Conservation (phyloP, 1,140 invertebrate species). For the Calliopsis andreniformis region DNA sequence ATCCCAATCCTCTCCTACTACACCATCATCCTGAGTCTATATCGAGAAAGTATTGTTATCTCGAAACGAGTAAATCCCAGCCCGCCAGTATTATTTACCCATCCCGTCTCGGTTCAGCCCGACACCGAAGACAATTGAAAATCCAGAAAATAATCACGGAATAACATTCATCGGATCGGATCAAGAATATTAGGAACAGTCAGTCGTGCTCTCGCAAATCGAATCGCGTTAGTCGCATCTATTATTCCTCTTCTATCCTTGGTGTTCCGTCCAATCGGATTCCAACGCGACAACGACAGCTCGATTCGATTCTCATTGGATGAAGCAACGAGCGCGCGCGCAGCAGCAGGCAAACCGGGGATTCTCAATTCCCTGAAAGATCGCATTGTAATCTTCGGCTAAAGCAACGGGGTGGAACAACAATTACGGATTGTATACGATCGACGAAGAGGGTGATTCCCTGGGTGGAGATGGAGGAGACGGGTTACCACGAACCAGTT, state of each 20-base stretch:
- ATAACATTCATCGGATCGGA: slow-evolving; percentile 13
- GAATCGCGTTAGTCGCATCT: slow-evolving; percentile 62
- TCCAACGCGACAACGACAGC: slow-evolving; percentile 58
- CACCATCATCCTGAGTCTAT: no score
- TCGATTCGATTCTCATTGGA: slow-evolving; percentile 67
- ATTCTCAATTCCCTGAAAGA: slow-evolving; percentile 70
- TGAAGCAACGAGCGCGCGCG: slow-evolving; percentile 24
- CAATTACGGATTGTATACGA: slow-evolving; percentile 71
- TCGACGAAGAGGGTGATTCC: slow-evolving; percentile 62
- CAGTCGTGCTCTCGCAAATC: slow-evolving; percentile 47
- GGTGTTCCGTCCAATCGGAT: slow-evolving; percentile 60
- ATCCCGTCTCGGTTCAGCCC: no score
- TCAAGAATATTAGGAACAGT: slow-evolving; percentile 8
- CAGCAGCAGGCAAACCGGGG: slow-evolving; percentile 32
- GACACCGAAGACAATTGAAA: not conserved
- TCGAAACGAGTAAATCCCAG: not conserved
- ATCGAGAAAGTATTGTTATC: no score
- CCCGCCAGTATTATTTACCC: not conserved
- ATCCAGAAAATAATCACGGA: slow-evolving; percentile 21
- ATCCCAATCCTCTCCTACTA: no score
- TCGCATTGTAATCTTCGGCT: slow-evolving; percentile 71
- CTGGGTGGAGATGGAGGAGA: slow-evolving; percentile 43
- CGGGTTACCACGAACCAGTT: slow-evolving; percentile 26
- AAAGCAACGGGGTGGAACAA: slow-evolving; percentile 70
- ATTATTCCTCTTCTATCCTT: slow-evolving; percentile 55